Percentiles rank a stretch among this genome's conserved stretches.
phyloP scores from a whole-genome alignment of 2,888 invertebrate species.

The Gibbula magus region DNA sequence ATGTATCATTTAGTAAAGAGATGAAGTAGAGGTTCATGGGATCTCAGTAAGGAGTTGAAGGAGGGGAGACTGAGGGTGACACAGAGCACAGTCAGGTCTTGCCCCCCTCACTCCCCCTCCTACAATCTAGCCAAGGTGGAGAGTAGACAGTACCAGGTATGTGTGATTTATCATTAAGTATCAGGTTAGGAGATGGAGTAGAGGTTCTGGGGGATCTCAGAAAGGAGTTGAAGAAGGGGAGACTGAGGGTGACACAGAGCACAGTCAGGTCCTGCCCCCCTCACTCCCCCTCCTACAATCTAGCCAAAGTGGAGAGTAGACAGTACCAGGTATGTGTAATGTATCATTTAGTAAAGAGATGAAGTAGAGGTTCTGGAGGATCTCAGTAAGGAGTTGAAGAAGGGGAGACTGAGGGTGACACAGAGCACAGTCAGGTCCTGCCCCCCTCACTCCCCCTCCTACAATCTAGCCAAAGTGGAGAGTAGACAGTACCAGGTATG shows the following conservation, averaged over 20 bases:
- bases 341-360: too few relatives aligned
- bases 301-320: conserved; percentile 43
- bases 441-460: conserved; percentile 32
- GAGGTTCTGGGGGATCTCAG: conserved; percentile 46
- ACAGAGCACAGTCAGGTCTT: background rate
- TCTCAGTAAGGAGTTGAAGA: conserved; percentile 46
- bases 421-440: conserved; percentile 13
- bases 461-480: conserved; percentile 44
- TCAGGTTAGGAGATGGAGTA: conserved; percentile 40
- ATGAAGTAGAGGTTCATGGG: too few relatives aligned
- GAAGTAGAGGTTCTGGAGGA: conserved; percentile 47
- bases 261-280: background rate
- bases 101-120: conserved; percentile 30
- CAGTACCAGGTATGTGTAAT: too few relatives aligned
- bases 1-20: too few relatives aligned
- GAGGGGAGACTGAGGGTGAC: conserved; percentile 37
- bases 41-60: conserved; percentile 45
- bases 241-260: conserved; percentile 28
- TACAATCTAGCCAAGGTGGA: conserved; percentile 43
- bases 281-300: conserved; percentile 36
- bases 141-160: conserved; percentile 28
- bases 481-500: conserved; percentile 30
- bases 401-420: conserved; percentile 37
- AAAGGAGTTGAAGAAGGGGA: conserved; percentile 41
- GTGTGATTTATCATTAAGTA: background rate